phyloP scores from a whole-genome alignment of 1,140 invertebrate species.

The Drosophila willistoni region DNA sequence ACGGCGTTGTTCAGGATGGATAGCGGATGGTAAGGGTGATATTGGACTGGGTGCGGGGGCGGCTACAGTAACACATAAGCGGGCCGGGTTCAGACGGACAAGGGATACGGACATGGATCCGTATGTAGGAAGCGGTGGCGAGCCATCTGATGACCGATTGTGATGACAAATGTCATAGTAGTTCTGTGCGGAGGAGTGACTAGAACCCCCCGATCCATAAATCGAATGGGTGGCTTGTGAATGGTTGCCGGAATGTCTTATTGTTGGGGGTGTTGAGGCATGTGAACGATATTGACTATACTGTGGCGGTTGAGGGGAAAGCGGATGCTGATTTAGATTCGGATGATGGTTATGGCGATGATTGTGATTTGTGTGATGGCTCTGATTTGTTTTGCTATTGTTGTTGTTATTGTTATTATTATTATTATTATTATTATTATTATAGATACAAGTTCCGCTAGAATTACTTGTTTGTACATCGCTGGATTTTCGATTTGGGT shows the following conservation, averaged over 20 bases:
- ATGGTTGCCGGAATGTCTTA: neutral
- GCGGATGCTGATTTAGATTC: constrained; percentile 26
- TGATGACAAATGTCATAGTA: constrained; percentile 60
- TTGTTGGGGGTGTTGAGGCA: neutral
- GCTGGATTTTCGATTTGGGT: constrained; percentile 79
- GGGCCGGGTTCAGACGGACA: constrained; percentile 69
- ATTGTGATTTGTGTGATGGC: constrained; percentile 53
- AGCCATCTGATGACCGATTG: constrained; percentile 19
- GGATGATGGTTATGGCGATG: constrained; percentile 32
- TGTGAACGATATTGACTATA: neutral
- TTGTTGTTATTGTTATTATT: constrained; percentile 79
- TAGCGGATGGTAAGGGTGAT: constrained; percentile 16
- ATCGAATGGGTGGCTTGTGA: neutral
- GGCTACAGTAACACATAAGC: constrained; percentile 67
- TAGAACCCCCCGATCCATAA: neutral
- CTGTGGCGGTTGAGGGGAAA: constrained; percentile 7
- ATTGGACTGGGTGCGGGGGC: constrained; percentile 23
- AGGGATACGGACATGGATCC: constrained; percentile 73
- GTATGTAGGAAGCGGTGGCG: constrained; percentile 37
- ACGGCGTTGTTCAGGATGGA: constrained; percentile 25
- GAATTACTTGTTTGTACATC: constrained; percentile 83
- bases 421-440: constrained; percentile 78
- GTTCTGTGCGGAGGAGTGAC: constrained; percentile 12
- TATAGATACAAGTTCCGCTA: constrained; percentile 82
- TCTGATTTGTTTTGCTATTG: constrained; percentile 77